Evolutionary conservation across 2,797 vertebrate genomes (phyloP).

Genomic region (Morelia viridis): DNA sequence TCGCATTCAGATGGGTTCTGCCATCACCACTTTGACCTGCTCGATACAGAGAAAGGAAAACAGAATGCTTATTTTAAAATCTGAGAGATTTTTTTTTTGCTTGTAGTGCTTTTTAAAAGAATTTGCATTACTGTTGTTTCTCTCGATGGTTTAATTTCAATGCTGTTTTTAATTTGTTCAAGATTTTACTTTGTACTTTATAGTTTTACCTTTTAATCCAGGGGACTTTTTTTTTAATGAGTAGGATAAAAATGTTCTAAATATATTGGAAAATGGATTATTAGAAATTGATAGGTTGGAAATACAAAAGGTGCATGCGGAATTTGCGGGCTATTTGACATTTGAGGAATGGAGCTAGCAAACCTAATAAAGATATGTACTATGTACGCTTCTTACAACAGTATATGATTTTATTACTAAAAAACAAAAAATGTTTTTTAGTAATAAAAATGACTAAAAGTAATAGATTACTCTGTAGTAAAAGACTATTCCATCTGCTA

Average conservation of each 20-base stretch:
- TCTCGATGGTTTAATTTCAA: background rate
- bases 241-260: background rate
- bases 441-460: too few species aligned
- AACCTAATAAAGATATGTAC: background rate
- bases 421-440: background rate
- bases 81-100: background rate
- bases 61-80: background rate
- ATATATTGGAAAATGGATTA: background rate
- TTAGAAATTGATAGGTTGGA: background rate
- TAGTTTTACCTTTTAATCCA: background rate
- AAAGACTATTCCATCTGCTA: background rate
- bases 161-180: background rate
- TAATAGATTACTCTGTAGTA: too few species aligned
- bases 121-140: background rate
- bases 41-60: conserved; percentile 36
- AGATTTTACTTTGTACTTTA: background rate
- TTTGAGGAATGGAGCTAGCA: background rate
- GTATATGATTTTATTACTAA: background rate
- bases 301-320: background rate
- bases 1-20: conserved; percentile 94
- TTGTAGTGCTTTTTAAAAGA: background rate
- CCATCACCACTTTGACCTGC: conserved; percentile 94
- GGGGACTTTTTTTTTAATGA: background rate
- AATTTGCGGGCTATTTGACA: background rate
- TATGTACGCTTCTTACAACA: background rate